A percentile compares a stretch with the other conserved stretches of the same genome.
These are phyloP conservation scores for Seira ritae DNA, from an alignment of 2,888 invertebrate genomes.

Conservation along the genomic window DNA sequence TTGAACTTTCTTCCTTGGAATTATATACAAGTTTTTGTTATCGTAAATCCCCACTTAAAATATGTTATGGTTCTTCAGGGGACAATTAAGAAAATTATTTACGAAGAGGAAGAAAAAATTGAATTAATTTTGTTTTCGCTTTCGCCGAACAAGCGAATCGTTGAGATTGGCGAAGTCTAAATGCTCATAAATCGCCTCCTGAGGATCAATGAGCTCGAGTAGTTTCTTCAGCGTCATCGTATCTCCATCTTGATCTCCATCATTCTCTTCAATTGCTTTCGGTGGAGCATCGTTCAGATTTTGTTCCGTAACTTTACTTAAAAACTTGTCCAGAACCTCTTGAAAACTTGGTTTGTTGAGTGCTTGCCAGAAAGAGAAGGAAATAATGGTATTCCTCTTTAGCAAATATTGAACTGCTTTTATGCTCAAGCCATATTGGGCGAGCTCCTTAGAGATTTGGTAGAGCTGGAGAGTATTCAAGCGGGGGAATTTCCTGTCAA, in stretches of 20 bases:
- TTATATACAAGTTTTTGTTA: too few species aligned
- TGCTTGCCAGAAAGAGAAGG: constrained; percentile 50
- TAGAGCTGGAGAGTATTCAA: constrained; percentile 35
- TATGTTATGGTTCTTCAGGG: background rate
- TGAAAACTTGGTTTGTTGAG: constrained; percentile 36
- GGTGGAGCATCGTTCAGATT: too few species aligned
- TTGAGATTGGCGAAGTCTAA: constrained; percentile 32
- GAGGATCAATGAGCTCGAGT: constrained; percentile 27
- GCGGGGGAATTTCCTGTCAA: constrained; percentile 10
- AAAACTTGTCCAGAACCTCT: background rate
- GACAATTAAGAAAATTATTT: background rate
- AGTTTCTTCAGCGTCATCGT: constrained; percentile 33
- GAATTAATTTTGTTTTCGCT: background rate
- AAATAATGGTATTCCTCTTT: constrained; percentile 23
- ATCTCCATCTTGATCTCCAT: constrained; percentile 26
- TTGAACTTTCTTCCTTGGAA: too few species aligned
- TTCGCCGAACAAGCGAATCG: constrained; percentile 25
- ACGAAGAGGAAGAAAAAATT: background rate
- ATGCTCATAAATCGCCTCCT: background rate
- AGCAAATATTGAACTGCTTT: constrained; percentile 25
- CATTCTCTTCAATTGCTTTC: background rate
- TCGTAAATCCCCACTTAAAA: too few species aligned
- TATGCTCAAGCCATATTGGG: constrained; percentile 30
- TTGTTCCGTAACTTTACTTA: too few species aligned
- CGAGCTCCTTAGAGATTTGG: constrained; percentile 30